Percentiles rank a stretch among this genome's conserved stretches.
These are phyloP conservation scores for Himalopsyche anomala DNA, from an alignment of 2,888 invertebrate species.

Conservation along the genomic window DNA sequence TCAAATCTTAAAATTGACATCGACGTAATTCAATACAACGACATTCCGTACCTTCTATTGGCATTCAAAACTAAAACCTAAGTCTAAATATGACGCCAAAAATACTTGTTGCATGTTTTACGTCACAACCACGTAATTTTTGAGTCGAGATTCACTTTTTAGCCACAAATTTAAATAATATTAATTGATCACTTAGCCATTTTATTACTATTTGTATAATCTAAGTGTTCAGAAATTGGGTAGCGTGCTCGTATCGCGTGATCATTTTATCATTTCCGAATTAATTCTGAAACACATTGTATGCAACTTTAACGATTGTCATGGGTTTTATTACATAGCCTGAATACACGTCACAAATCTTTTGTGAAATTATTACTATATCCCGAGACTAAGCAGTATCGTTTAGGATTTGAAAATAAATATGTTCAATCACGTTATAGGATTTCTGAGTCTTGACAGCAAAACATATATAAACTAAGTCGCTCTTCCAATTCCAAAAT, in stretches of 20 bases:
- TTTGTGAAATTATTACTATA: constrained; percentile 11
- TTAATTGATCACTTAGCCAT: not conserved
- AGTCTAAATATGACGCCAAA: too few species aligned
- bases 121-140: not conserved
- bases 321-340: not conserved
- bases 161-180: not conserved
- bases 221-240: not conserved
- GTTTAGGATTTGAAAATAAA: not conserved
- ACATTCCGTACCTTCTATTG: too few species aligned
- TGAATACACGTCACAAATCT: not conserved
- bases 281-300: not conserved
- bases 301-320: constrained; percentile 39
- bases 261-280: constrained; percentile 15
- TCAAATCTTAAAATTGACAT: too few species aligned
- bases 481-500: too few species aligned
- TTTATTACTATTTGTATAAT: not conserved
- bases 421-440: not conserved
- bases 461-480: too few species aligned
- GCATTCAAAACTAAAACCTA: too few species aligned
- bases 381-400: not conserved
- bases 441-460: too few species aligned
- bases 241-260: constrained; percentile 23
- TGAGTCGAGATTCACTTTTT: not conserved
- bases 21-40: too few species aligned
- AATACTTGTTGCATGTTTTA: too few species aligned